Base-by-base conservation (phyloP, 2,888 invertebrate genomes). In the Sinopyrophorus schimmeli region DNA sequence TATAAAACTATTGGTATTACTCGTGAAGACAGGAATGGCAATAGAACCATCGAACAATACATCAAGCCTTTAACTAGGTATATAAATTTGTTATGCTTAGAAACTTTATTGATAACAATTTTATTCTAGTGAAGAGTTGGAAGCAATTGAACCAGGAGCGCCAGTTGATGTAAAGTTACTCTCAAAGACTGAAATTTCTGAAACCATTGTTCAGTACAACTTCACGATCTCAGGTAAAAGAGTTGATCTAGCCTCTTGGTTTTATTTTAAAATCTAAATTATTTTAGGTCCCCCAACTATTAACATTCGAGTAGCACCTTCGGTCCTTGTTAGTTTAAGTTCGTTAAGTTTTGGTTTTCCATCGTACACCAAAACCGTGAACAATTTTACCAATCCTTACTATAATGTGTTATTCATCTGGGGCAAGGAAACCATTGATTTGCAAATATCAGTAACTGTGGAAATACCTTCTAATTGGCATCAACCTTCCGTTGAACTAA, bases 231-330 rank as follows among this genome's bases (percentile, higher is more conserved):
- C 73, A 57, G 80, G 79, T 79, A 23, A 20, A 18, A 44, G 12
- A 17, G 5, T 9, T n/a, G n/a, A n/a, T n/a, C n/a, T n/a, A 9
- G 35, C 7, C 12, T 17, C n/a, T 3, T 4, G 12, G 1, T 9
- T 26, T n/a, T 26, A 26, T 9, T 38, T 17, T 26, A 10, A 5
- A 2, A n/a, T n/a, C n/a, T n/a, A n/a, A n/a, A n/a, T n/a, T n/a
- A n/a, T n/a, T n/a, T n/a, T n/a, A 82, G 85, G 85, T 44, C 83
- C 85, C 1, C 81, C 82, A 68, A 82, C 83, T 56, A 77, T 83
- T 64, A 78, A 77, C 2, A 68, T 85, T 54, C 77, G 82, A 60
- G 62, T 86, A 34, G 78, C 82, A 0, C 82, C 85, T 3, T 74
- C 74, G 46, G 62, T 66, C 34, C 77, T 77, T 47, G 76, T 79